Conservation (phyloP, 2,888 invertebrate genomes). For the Athalia rosae region DNA sequence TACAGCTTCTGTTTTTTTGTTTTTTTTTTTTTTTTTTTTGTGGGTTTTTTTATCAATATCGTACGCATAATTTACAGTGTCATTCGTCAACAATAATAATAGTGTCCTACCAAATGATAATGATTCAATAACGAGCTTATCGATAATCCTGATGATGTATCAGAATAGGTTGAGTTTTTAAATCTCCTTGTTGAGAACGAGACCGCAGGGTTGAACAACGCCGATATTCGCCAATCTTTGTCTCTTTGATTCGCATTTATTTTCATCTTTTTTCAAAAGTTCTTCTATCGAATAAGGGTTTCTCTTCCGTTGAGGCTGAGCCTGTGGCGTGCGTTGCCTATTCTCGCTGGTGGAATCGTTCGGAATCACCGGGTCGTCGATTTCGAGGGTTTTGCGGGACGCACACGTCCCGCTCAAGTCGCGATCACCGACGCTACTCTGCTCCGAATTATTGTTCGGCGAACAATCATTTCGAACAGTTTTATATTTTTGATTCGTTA, state of each 20-base stretch:
- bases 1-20: slow-evolving; percentile 37
- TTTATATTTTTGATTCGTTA: slow-evolving; percentile 53
- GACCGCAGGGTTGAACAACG: slow-evolving; percentile 78
- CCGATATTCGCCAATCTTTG: slow-evolving; percentile 73
- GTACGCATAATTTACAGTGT: slow-evolving; percentile 28
- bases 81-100: background rate
- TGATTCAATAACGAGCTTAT: background rate
- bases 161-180: slow-evolving; percentile 48
- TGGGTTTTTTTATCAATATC: slow-evolving; percentile 11
- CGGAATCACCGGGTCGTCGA: slow-evolving; percentile 47
- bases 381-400: slow-evolving; percentile 27
- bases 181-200: slow-evolving; percentile 75
- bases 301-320: slow-evolving; percentile 76
- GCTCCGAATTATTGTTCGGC: slow-evolving; percentile 30
- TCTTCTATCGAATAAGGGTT: slow-evolving; percentile 94
- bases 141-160: slow-evolving; percentile 16
- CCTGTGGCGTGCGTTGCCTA: slow-evolving; percentile 46
- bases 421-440: slow-evolving; percentile 42
- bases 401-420: slow-evolving; percentile 50
- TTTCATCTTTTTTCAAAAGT: slow-evolving; percentile 86
- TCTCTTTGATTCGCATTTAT: slow-evolving; percentile 73
- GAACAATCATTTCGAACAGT: slow-evolving; percentile 55
- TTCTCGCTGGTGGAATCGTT: slow-evolving; percentile 51
- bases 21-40: slow-evolving; percentile 42
- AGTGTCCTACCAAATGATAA: background rate